These are phyloP conservation scores for Auanema sp. DNA, from an alignment of 2,888 invertebrate species.

Conservation along the genomic window DNA sequence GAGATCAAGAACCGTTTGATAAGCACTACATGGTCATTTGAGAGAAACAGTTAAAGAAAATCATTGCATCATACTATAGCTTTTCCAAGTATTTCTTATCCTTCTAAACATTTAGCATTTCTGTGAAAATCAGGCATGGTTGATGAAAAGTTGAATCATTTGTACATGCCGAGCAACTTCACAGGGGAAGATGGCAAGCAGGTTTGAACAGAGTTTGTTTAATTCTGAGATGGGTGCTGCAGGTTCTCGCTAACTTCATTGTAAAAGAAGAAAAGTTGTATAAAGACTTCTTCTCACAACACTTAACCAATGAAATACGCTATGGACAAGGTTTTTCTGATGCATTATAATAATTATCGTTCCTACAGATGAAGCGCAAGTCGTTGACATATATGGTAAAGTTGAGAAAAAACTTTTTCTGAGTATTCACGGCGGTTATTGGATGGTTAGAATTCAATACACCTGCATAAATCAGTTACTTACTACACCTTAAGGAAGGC, in stretches of 20 bases:
- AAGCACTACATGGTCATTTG: too few relatives aligned
- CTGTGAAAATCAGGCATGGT: too few relatives aligned
- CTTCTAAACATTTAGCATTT: too few relatives aligned
- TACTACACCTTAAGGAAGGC: constrained; percentile 19
- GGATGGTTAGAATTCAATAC: constrained; percentile 21
- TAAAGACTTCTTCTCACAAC: not conserved
- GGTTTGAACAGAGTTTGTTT: not conserved
- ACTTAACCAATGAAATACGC: constrained; percentile 6
- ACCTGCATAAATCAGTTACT: not conserved
- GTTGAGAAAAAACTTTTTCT: constrained; percentile 27
- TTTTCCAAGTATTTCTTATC: too few relatives aligned
- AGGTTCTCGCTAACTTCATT: constrained; percentile 14
- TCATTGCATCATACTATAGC: too few relatives aligned
- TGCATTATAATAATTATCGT: not conserved
- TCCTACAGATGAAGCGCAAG: constrained; percentile 24
- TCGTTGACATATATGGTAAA: constrained; percentile 32
- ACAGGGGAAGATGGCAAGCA: not conserved
- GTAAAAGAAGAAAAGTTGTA: constrained; percentile 7
- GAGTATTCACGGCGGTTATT: constrained; percentile 39
- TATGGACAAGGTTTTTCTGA: constrained; percentile 12
- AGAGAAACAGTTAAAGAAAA: too few relatives aligned
- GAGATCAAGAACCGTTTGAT: too few relatives aligned
- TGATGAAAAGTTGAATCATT: too few relatives aligned
- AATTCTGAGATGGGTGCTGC: not conserved
- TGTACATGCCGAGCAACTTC: too few relatives aligned